Conservation (phyloP, 2,888 invertebrate species). For the Microctonus brassicae region DNA sequence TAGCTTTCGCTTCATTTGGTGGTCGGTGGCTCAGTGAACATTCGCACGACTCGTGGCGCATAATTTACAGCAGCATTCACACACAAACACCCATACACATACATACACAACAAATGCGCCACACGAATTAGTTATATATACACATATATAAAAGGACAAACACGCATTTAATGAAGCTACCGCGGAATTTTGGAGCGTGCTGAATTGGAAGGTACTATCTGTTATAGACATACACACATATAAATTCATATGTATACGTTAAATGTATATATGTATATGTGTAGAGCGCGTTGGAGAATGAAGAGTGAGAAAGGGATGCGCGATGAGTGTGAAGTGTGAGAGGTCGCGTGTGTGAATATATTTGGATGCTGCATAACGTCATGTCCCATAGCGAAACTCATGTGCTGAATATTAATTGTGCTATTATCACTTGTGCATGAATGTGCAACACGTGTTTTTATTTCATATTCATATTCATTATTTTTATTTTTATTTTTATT, state of each 20-base stretch:
- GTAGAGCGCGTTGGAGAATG: neutral
- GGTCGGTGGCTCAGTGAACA: slow-evolving; percentile 26
- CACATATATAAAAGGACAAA: slow-evolving; percentile 33
- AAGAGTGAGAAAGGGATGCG: neutral
- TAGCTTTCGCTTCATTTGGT: slow-evolving; percentile 26
- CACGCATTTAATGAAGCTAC: slow-evolving; percentile 47
- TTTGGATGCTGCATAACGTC: neutral
- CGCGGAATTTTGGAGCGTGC: slow-evolving; percentile 40
- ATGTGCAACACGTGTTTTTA: slow-evolving; percentile 18
- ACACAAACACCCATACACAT: slow-evolving; percentile 7
- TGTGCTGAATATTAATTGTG: slow-evolving; percentile 47
- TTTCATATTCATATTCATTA: neutral
- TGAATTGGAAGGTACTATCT: neutral
- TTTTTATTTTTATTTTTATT: neutral
- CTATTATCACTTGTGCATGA: slow-evolving; percentile 44
- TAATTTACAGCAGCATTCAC: slow-evolving; percentile 43
- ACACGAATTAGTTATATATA: neutral
- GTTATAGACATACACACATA: neutral
- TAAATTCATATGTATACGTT: neutral
- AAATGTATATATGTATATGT: neutral
- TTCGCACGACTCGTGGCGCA: slow-evolving; percentile 35
- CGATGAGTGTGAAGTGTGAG: neutral
- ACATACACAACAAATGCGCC: neutral
- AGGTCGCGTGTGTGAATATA: neutral
- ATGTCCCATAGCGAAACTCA: neutral